Percentiles rank a stretch among this genome's conserved stretches.
These are phyloP conservation scores for Periparus ater DNA, from an alignment of 2,797 vertebrate genomes.

Conservation along the genomic window DNA sequence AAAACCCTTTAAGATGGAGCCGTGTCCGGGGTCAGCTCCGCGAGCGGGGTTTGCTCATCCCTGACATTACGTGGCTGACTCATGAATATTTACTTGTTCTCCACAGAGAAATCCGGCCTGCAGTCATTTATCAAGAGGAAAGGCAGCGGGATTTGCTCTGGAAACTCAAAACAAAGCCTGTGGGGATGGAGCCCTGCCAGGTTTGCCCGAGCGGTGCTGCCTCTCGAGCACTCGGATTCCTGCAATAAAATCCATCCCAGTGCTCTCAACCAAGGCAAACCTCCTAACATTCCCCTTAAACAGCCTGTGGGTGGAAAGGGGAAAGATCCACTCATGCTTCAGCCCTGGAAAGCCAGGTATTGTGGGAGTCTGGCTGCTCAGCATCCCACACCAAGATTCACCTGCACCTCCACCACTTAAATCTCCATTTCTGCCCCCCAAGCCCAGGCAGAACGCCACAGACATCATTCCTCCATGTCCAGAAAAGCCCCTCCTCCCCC, in stretches of 20 bases:
- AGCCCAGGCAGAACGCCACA: neutral
- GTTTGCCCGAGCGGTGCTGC: fast-evolving
- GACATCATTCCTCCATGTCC: fast-evolving
- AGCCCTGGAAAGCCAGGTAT: neutral
- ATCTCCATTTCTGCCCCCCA: neutral
- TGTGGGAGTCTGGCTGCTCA: fast-evolving
- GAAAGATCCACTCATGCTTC: fast-evolving
- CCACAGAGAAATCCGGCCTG: neutral
- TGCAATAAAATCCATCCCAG: neutral
- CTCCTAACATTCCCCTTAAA: neutral
- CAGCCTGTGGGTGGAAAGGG: neutral
- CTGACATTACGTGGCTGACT: neutral
- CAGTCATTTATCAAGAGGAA: constrained; percentile 15
- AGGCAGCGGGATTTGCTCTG: neutral
- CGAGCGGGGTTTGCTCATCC: fast-evolving
- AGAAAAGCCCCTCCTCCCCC: neutral
- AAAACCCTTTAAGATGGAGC: neutral
- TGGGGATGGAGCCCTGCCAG: neutral
- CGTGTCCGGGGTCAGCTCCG: fast-evolving
- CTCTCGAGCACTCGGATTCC: neutral
- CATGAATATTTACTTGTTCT: constrained; percentile 39
- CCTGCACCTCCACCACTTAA: neutral
- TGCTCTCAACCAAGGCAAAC: neutral
- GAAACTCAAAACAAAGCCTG: neutral
- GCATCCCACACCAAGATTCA: neutral